Conservation (phyloP, 2,888 invertebrate genomes). For the Pomacea canaliculata region DNA sequence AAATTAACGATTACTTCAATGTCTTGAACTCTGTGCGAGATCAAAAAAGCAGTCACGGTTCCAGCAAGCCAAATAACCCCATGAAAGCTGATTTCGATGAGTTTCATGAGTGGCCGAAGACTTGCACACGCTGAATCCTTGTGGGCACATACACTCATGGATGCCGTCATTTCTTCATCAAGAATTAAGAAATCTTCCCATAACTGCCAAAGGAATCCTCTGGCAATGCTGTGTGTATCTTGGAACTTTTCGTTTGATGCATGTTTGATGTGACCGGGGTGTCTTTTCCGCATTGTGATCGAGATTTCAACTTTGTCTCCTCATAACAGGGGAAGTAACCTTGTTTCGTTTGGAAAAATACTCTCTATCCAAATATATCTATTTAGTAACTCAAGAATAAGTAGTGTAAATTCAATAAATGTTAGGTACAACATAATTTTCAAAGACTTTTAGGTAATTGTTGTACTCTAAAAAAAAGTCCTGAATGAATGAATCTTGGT, state of each 20-base stretch:
- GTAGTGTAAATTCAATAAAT: no score
- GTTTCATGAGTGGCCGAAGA: slow-evolving; percentile 71
- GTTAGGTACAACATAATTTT: no score
- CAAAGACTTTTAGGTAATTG: no score
- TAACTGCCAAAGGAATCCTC: background rate
- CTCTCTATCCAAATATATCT: no score
- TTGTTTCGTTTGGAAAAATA: no score
- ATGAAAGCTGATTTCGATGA: slow-evolving; percentile 84
- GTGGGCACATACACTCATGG: slow-evolving; percentile 55
- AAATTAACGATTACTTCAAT: slow-evolving; percentile 89
- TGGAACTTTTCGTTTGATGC: background rate
- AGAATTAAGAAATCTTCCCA: slow-evolving; percentile 33
- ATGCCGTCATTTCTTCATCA: slow-evolving; percentile 44
- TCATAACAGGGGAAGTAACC: no score
- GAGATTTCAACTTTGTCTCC: no score
- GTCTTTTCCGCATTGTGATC: background rate
- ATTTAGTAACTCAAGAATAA: no score
- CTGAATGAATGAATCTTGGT: no score
- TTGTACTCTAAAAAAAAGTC: background rate
- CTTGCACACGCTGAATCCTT: slow-evolving; percentile 44
- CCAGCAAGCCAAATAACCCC: slow-evolving; percentile 87
- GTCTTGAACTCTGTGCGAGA: slow-evolving; percentile 78
- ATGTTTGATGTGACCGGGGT: background rate
- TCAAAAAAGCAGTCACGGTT: slow-evolving; percentile 84
- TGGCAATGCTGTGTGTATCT: background rate